Percentiles rank a stretch among this genome's conserved stretches.
phyloP scores from a whole-genome alignment of 2,888 invertebrate species.

The Digitonthophagus gazella region DNA sequence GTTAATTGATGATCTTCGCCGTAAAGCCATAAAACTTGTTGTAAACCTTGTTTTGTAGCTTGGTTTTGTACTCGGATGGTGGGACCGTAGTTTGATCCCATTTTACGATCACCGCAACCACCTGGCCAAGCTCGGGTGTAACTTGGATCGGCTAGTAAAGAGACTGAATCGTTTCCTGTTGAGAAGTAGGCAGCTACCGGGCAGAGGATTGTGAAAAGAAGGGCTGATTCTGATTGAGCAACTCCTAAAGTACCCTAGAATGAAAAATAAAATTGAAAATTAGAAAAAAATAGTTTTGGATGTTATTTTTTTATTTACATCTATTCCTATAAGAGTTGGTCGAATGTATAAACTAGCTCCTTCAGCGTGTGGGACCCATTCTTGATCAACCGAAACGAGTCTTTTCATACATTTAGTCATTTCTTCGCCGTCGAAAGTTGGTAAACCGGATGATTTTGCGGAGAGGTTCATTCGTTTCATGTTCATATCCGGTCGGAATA shows the following conservation, averaged over 20 bases:
- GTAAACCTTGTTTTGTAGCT: constrained; percentile 72
- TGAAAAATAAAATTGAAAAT: constrained; percentile 5
- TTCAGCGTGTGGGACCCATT: constrained; percentile 95
- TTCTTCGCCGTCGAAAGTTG: constrained; percentile 85
- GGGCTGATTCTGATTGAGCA: constrained; percentile 78
- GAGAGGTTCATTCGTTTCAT: constrained; percentile 90
- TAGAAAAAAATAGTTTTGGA: neutral
- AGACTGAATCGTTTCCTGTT: constrained; percentile 61
- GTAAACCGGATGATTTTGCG: constrained; percentile 81
- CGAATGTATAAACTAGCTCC: constrained; percentile 92
- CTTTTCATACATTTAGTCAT: constrained; percentile 80
- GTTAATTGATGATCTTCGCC: constrained; percentile 91
- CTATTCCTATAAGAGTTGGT: constrained; percentile 94
- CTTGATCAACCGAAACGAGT: constrained; percentile 87
- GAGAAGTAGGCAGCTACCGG: constrained; percentile 94
- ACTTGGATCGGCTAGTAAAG: constrained; percentile 87
- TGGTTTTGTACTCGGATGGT: constrained; percentile 82
- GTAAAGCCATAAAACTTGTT: constrained; percentile 95
- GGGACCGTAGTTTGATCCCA: constrained; percentile 92
- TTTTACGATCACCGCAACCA: constrained; percentile 91
- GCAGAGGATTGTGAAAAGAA: constrained; percentile 86
- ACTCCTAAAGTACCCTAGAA: constrained; percentile 90
- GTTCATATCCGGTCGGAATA: constrained; percentile 95
- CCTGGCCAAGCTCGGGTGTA: constrained; percentile 88
- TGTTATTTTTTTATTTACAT: constrained; percentile 73